phyloP scores from a whole-genome alignment of 2,888 invertebrate genomes.

The Philhelius pedissequus region DNA sequence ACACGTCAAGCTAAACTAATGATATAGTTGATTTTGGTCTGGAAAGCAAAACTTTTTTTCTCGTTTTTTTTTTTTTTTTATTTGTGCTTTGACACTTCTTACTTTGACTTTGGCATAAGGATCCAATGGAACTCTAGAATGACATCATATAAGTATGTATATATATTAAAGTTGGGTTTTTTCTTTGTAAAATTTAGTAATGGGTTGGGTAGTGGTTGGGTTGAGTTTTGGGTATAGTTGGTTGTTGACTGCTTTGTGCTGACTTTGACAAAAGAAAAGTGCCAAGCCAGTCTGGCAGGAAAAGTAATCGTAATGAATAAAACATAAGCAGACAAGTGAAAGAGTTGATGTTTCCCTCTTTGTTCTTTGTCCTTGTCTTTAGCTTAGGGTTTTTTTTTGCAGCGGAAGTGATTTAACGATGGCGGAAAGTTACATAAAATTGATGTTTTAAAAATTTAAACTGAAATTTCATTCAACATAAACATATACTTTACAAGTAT shows the following conservation, averaged over 20 bases:
- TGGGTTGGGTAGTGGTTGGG: too few species aligned
- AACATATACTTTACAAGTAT: too few species aligned
- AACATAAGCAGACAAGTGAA: slow-evolving; percentile 42
- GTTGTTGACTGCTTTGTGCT: slow-evolving; percentile 51
- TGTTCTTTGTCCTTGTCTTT: neutral
- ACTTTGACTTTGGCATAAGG: neutral
- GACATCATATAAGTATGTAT: too few species aligned
- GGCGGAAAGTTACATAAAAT: slow-evolving; percentile 32
- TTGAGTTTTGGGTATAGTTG: slow-evolving; percentile 29
- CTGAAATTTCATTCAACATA: too few species aligned
- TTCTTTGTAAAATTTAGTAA: neutral
- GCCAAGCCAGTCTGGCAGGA: slow-evolving; percentile 51
- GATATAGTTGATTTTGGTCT: neutral
- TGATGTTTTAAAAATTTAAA: neutral
- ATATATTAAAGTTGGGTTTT: neutral
- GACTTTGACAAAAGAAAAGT: slow-evolving; percentile 63
- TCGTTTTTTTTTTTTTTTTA: neutral
- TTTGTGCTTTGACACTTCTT: slow-evolving; percentile 4
- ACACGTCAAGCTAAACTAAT: too few species aligned
- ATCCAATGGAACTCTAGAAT: too few species aligned
- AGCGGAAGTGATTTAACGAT: slow-evolving; percentile 50
- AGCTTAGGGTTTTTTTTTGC: neutral
- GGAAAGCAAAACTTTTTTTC: too few species aligned
- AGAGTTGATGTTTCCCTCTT: slow-evolving; percentile 13
- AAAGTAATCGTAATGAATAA: slow-evolving; percentile 51